A percentile compares a stretch with the other conserved stretches of the same genome.
These are phyloP conservation scores for Agelastica alni DNA, from an alignment of 2,888 invertebrate genomes.

Conservation along the genomic window DNA sequence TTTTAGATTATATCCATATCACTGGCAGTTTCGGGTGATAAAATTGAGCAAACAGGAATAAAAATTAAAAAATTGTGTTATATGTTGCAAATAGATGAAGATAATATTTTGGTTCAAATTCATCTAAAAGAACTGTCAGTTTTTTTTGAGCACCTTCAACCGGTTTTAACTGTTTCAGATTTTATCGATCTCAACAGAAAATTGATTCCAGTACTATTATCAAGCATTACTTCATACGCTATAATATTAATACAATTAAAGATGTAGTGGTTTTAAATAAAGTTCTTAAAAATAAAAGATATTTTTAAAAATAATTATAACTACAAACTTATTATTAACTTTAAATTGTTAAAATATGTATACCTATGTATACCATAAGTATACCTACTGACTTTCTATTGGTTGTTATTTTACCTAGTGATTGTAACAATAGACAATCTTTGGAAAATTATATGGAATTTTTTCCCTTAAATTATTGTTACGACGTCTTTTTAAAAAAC, in stretches of 20 bases:
- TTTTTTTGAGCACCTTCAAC: slow-evolving; percentile 1
- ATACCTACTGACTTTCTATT: too few relatives aligned
- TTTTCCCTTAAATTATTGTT: too few relatives aligned
- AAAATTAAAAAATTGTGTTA: neutral
- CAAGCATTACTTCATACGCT: neutral
- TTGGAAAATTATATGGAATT: too few relatives aligned
- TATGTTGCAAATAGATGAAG: neutral
- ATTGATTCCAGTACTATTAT: neutral
- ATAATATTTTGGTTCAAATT: neutral
- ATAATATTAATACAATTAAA: slow-evolving; percentile 8
- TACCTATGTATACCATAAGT: too few relatives aligned
- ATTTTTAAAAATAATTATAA: too few relatives aligned
- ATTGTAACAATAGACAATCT: too few relatives aligned
- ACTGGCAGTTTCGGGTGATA: neutral
- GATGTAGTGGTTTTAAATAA: neutral
- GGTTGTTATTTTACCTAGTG: too few relatives aligned
- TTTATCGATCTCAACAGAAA: slow-evolving; percentile 1
- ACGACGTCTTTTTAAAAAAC: too few relatives aligned
- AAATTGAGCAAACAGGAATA: neutral
- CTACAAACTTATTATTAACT: too few relatives aligned
- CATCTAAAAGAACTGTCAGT: neutral
- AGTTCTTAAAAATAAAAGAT: too few relatives aligned
- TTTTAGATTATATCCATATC: neutral
- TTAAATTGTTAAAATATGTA: too few relatives aligned
- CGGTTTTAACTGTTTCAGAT: neutral